Conservation (phyloP, 2,113 vertebrate genomes). For the Psophia crepitans region DNA sequence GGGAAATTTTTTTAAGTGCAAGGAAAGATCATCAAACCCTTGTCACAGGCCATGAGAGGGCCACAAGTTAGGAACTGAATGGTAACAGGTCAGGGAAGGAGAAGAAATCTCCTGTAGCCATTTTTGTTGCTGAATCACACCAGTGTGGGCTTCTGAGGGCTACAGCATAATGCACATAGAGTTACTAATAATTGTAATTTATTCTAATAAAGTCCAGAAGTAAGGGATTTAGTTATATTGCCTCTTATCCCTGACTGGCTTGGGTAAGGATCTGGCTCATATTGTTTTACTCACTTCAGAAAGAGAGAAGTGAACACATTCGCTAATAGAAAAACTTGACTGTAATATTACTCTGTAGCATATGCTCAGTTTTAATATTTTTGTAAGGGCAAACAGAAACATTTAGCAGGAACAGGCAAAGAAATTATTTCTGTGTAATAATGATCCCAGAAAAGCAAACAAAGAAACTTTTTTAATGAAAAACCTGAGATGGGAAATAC, state of each 20-base stretch:
- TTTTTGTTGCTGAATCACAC: background rate
- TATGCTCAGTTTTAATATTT: background rate
- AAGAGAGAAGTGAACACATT: background rate
- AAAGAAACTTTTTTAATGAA: background rate
- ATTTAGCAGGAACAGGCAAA: background rate
- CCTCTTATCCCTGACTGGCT: background rate
- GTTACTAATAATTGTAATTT: background rate
- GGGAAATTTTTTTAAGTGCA: background rate
- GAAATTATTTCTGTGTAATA: background rate
- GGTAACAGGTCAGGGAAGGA: background rate
- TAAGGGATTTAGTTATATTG: background rate
- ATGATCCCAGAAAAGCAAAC: background rate
- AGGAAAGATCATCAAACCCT: background rate
- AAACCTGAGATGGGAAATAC: background rate
- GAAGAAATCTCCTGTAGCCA: background rate
- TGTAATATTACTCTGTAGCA: background rate
- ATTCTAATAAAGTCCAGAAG: background rate
- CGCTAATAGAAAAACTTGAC: background rate
- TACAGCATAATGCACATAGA: background rate
- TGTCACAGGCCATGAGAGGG: background rate
- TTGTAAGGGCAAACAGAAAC: background rate
- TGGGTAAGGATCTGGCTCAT: background rate
- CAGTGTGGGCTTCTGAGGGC: background rate
- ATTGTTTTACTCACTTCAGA: background rate
- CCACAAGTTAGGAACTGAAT: background rate